These are phyloP conservation scores for Chaetops frenatus DNA, from an alignment of 2,113 vertebrate genomes.

Conservation along the genomic window DNA sequence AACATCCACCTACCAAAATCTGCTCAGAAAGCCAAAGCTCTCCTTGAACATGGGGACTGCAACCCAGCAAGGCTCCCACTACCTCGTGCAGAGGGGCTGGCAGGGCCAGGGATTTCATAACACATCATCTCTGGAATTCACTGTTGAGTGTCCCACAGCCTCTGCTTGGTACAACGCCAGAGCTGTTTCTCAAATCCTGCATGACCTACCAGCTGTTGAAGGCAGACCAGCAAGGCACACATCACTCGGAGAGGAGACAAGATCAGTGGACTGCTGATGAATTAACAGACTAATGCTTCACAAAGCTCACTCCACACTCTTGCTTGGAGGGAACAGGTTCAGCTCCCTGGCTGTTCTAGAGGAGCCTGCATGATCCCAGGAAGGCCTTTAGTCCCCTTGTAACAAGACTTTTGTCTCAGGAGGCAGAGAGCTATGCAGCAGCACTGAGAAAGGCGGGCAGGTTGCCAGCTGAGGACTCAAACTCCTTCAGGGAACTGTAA, in stretches of 20 bases:
- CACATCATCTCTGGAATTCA: neutral
- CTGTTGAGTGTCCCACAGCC: neutral
- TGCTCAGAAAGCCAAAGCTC: neutral
- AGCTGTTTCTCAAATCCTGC: neutral
- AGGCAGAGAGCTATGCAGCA: neutral
- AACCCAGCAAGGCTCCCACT: neutral
- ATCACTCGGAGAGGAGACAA: neutral
- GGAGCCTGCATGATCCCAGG: neutral
- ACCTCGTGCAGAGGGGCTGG: neutral
- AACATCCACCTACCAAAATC: neutral
- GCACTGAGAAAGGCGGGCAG: neutral
- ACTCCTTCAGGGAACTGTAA: conserved; percentile 21
- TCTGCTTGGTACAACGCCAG: neutral
- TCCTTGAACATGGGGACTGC: neutral
- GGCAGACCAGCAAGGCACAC: neutral
- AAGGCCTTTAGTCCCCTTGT: neutral
- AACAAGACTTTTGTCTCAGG: neutral
- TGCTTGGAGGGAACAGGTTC: neutral
- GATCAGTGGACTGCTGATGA: neutral
- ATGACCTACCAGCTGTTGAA: conserved; percentile 16
- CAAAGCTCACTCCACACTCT: neutral
- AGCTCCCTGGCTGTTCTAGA: neutral
- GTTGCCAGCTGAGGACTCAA: neutral
- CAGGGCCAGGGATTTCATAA: neutral
- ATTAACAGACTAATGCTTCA: neutral